phyloP scores from a whole-genome alignment of 1,140 invertebrate genomes.

The Bombus pyrosoma region DNA sequence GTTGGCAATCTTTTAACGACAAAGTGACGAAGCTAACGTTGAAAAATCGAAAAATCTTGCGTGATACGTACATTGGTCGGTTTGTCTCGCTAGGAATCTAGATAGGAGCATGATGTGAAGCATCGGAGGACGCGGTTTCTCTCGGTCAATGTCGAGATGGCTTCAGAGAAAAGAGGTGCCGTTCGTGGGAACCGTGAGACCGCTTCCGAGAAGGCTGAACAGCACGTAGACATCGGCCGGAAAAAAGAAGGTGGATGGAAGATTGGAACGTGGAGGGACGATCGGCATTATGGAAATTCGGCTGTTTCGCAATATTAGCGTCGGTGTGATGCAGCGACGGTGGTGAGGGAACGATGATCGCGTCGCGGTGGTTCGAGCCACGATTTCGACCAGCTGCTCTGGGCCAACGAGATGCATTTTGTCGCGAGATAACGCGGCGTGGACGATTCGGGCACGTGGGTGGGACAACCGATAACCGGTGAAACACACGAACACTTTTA shows the following conservation, averaged over 20 bases:
- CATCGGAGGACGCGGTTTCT: constrained; percentile 52
- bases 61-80: too few relatives aligned
- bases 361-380: constrained; percentile 48
- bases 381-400: constrained; percentile 68
- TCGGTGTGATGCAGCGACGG: constrained; percentile 19
- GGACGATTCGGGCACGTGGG: constrained; percentile 63
- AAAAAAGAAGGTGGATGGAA: constrained; percentile 50
- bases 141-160: constrained; percentile 56
- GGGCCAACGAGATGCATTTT: constrained; percentile 76
- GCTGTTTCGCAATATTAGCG: constrained; percentile 61
- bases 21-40: too few relatives aligned
- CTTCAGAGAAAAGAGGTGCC: constrained; percentile 75
- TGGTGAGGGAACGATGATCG: constrained; percentile 32
- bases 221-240: constrained; percentile 51
- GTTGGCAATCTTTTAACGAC: too few relatives aligned
- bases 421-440: constrained; percentile 70
- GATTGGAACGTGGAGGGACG: constrained; percentile 32
- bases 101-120: constrained; percentile 12
- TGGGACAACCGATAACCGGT: constrained; percentile 70
- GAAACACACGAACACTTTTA: constrained; percentile 79
- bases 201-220: constrained; percentile 72
- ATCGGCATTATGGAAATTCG: constrained; percentile 70
- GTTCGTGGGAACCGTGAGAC: constrained; percentile 75
- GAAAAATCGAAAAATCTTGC: too few relatives aligned
- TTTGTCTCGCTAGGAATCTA: neutral